Evolutionary conservation across 2,113 vertebrate species (phyloP).

Genomic region (Notiomystis cincta): DNA sequence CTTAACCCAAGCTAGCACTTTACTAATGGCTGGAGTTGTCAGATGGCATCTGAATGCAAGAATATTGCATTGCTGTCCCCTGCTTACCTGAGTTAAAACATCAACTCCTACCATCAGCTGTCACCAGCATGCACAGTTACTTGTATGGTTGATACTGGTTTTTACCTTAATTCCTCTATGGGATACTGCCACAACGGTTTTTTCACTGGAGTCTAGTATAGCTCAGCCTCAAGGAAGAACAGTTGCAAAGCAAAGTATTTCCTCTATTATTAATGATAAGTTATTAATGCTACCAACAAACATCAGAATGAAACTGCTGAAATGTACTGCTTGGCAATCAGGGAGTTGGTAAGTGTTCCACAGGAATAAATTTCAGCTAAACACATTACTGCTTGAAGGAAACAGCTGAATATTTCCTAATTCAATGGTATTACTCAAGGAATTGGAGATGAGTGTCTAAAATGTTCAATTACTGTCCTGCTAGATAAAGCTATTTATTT

Average conservation of each 20-base stretch:
- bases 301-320: background rate
- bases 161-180: background rate
- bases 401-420: background rate
- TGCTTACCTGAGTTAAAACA: background rate
- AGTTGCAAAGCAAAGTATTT: background rate
- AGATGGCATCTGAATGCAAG: background rate
- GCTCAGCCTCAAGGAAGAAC: background rate
- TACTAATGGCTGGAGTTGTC: background rate
- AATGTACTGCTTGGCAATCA: background rate
- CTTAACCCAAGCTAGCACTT: background rate
- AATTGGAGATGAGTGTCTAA: background rate
- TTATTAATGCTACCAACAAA: background rate
- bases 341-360: background rate
- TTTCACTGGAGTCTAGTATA: background rate
- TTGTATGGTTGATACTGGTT: background rate
- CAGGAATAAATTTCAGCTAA: background rate
- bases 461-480: background rate
- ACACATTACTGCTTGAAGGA: background rate
- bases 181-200: background rate
- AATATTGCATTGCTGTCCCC: background rate
- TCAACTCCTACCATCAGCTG: background rate
- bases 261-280: background rate
- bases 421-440: background rate
- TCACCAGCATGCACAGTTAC: background rate
- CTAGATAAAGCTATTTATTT: background rate